These are phyloP conservation scores for Sandelia bainsii DNA, from an alignment of 2,797 vertebrate species.

Conservation along the genomic window DNA sequence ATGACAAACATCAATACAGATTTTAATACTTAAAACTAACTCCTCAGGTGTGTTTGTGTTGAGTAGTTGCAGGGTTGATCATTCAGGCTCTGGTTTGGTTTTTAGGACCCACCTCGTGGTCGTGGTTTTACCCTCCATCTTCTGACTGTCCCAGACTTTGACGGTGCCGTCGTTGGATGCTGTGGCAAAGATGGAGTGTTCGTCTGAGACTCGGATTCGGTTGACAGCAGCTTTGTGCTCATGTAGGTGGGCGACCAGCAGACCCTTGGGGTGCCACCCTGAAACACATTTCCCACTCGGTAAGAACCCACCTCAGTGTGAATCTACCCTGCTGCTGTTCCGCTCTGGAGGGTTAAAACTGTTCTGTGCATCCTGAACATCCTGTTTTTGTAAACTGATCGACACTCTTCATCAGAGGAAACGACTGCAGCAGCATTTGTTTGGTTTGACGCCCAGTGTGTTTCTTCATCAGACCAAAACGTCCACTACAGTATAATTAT, in stretches of 20 bases:
- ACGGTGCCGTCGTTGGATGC: conserved; percentile 97
- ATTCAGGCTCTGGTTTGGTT: not conserved
- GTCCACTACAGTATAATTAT: too few species aligned
- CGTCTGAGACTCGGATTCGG: conserved; percentile 94
- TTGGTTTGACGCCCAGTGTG: too few species aligned
- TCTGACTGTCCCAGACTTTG: conserved; percentile 99
- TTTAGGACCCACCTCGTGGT: conserved; percentile 90
- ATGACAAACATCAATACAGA: too few species aligned
- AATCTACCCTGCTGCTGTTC: not conserved
- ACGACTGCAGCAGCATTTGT: too few species aligned
- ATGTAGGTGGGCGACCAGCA: conserved; percentile 96
- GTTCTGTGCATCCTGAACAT: too few species aligned
- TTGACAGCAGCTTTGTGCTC: conserved; percentile 97
- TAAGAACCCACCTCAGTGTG: not conserved
- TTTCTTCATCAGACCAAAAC: too few species aligned
- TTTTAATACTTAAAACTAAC: too few species aligned
- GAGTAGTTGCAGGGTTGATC: too few species aligned
- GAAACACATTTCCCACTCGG: conserved; percentile 7
- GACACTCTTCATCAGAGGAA: too few species aligned
- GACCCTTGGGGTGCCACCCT: conserved; percentile 97
- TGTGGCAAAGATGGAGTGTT: conserved; percentile 96
- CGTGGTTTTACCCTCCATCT: conserved; percentile 99
- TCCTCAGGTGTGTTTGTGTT: too few species aligned
- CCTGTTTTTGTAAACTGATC: too few species aligned
- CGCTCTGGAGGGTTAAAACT: too few species aligned